These are phyloP conservation scores for Hippocampus mohnikei DNA, from an alignment of 2,113 vertebrate genomes.

Conservation along the genomic window DNA sequence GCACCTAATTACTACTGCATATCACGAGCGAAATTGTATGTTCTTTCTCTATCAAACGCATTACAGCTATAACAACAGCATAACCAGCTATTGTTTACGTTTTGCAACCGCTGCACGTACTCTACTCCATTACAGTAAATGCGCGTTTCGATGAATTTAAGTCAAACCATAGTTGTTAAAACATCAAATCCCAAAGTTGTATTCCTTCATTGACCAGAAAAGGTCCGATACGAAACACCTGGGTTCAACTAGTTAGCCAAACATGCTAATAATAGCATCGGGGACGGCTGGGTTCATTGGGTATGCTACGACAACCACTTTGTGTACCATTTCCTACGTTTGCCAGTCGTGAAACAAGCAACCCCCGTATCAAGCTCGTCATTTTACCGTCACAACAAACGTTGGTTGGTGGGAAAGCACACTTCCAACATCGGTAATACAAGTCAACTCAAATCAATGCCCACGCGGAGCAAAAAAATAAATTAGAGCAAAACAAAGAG, in stretches of 20 bases:
- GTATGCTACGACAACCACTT: slow-evolving; percentile 60
- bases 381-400: background rate
- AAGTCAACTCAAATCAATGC: slow-evolving; percentile 15
- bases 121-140: background rate
- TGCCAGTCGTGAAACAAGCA: slow-evolving; percentile 18
- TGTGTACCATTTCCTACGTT: slow-evolving; percentile 34
- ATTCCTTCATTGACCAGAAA: background rate
- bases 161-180: background rate
- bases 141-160: background rate
- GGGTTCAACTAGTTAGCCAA: slow-evolving; percentile 30
- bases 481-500: slow-evolving; percentile 86
- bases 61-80: slow-evolving; percentile 1
- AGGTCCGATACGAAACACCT: background rate
- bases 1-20: background rate
- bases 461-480: slow-evolving; percentile 34
- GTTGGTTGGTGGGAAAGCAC: background rate
- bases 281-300: slow-evolving; percentile 37
- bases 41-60: background rate
- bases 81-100: slow-evolving; percentile 35
- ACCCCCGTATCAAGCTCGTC: background rate
- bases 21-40: background rate
- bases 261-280: slow-evolving; percentile 64
- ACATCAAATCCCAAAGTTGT: background rate
- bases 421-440: background rate
- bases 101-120: slow-evolving; percentile 4